Conservation (phyloP, 2,888 invertebrate genomes). For the Aleiodes testaceus region DNA sequence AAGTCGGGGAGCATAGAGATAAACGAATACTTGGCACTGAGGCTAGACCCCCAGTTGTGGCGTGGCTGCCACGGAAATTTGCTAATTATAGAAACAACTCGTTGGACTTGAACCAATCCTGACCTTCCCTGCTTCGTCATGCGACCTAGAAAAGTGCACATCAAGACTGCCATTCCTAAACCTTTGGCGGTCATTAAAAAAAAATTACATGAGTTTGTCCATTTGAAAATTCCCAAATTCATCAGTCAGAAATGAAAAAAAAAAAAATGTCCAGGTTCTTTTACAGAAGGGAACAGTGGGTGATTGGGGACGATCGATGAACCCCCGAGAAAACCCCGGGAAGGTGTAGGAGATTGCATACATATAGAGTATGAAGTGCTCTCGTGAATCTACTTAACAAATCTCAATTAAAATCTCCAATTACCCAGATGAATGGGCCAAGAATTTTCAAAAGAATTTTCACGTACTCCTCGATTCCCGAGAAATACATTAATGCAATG, state of each 20-base stretch:
- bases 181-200: constrained; percentile 26
- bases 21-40: constrained; percentile 44
- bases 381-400: constrained; percentile 52
- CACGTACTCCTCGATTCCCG: no score
- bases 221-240: neutral
- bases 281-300: constrained; percentile 59
- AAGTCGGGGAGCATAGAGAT: constrained; percentile 27
- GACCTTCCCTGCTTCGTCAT: constrained; percentile 67
- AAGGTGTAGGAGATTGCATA: constrained; percentile 55
- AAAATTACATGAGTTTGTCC: neutral
- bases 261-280: neutral
- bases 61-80: constrained; percentile 58
- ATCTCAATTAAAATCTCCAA: neutral
- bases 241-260: neutral
- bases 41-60: constrained; percentile 41
- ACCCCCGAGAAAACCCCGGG: constrained; percentile 65
- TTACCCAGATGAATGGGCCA: neutral
- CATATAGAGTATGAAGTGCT: constrained; percentile 62
- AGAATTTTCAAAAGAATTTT: constrained; percentile 6
- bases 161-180: constrained; percentile 35
- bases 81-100: constrained; percentile 67
- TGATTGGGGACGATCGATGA: constrained; percentile 71
- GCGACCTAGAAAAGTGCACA: constrained; percentile 68
- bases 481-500: neutral
- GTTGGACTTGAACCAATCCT: constrained; percentile 71